A percentile compares a stretch with the other conserved stretches of the same genome.
phyloP scores from a whole-genome alignment of 2,113 vertebrate genomes.

The Zapornia atra region DNA sequence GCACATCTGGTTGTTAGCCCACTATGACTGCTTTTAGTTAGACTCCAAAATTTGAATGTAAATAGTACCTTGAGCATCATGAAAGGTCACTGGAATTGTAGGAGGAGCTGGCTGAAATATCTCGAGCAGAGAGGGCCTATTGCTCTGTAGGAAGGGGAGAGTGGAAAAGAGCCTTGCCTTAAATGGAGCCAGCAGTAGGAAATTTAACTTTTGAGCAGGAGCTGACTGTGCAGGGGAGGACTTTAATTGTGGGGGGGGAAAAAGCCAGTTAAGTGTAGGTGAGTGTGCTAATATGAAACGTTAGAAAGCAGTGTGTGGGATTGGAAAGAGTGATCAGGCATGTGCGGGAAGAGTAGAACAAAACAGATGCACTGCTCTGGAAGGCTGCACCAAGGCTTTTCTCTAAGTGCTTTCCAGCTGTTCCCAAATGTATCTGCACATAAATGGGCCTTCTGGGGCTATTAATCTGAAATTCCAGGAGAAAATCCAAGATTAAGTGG shows the following conservation, averaged over 20 bases:
- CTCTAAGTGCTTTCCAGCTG: slow-evolving; percentile 20
- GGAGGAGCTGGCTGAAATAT: background rate
- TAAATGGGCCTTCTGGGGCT: background rate
- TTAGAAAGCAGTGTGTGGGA: background rate
- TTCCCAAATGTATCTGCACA: slow-evolving; percentile 24
- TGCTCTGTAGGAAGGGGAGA: background rate
- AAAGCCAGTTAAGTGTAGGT: background rate
- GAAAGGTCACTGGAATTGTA: background rate
- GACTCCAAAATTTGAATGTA: background rate
- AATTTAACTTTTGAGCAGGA: background rate
- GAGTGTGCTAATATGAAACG: background rate
- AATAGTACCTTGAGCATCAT: background rate
- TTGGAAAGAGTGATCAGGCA: background rate
- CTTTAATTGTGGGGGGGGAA: background rate
- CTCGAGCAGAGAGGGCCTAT: background rate
- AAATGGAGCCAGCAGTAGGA: slow-evolving; percentile 14
- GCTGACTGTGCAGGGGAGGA: background rate
- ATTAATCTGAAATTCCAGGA: slow-evolving; percentile 35
- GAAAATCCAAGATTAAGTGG: slow-evolving; percentile 43
- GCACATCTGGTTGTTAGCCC: background rate
- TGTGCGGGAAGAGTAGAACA: background rate
- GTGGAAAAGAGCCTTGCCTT: background rate
- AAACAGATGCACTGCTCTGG: background rate
- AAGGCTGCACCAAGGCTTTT: background rate
- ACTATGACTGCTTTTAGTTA: background rate